Conservation (phyloP, 2,113 vertebrate species). For the Buteo buteo region DNA sequence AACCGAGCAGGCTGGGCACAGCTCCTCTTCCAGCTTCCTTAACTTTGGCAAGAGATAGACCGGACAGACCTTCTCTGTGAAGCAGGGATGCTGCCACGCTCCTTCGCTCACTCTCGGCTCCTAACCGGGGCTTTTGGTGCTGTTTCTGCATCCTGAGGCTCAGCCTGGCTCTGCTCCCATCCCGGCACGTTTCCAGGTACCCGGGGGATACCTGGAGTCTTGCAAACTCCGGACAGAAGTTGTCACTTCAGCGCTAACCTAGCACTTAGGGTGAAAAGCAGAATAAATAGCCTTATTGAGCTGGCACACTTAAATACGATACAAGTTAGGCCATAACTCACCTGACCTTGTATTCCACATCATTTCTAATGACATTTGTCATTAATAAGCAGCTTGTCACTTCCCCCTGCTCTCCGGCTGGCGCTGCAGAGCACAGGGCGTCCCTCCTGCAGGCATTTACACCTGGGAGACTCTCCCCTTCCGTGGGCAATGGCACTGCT, state of each 20-base stretch:
- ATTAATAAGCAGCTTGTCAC: neutral
- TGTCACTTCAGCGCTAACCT: neutral
- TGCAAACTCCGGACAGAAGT: neutral
- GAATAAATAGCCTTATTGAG: neutral
- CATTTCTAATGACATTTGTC: neutral
- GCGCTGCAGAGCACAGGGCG: neutral
- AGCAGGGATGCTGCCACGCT: neutral
- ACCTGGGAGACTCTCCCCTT: neutral
- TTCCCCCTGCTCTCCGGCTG: neutral
- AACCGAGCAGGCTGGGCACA: rapidly evolving
- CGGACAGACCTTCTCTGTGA: neutral
- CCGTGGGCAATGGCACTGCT: neutral
- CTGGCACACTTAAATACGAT: neutral
- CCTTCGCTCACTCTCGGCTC: neutral
- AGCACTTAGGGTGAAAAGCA: neutral
- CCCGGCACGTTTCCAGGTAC: neutral
- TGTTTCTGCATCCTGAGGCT: neutral
- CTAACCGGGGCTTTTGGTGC: neutral
- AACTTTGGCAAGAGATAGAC: neutral
- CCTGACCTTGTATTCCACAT: neutral
- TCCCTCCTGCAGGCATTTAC: neutral
- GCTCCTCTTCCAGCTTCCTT: neutral
- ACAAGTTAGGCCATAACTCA: neutral
- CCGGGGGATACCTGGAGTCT: neutral
- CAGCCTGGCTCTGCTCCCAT: neutral